phyloP scores from a whole-genome alignment of 2,113 vertebrate genomes.

The Heloderma charlesbogerti region DNA sequence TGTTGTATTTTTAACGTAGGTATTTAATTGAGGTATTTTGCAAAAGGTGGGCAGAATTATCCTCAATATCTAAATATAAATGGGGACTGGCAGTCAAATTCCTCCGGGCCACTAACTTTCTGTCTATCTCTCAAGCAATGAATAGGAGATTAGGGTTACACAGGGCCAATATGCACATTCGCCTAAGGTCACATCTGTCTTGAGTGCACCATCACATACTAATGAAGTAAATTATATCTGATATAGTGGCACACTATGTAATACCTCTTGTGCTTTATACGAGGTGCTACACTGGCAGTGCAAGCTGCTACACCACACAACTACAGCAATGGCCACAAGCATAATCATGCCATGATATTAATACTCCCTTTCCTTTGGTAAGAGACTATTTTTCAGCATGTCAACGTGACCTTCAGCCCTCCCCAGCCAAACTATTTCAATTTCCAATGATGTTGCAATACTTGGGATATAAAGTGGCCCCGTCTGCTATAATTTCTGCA shows the following conservation, averaged over 20 bases:
- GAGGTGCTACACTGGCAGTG: neutral
- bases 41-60: neutral
- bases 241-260: neutral
- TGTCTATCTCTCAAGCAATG: neutral
- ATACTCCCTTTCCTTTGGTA: neutral
- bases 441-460: neutral
- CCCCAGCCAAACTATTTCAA: neutral
- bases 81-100: neutral
- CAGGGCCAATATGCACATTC: too few relatives aligned
- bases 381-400: neutral
- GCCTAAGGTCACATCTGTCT: neutral
- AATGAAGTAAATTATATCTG: neutral
- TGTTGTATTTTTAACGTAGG: neutral
- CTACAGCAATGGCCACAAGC: neutral
- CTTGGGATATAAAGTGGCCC: neutral
- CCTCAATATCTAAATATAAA: neutral
- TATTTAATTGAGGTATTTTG: neutral
- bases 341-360: neutral
- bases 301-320: neutral
- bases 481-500: neutral
- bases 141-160: neutral
- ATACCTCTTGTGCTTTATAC: neutral
- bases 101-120: neutral
- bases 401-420: conserved; percentile 7
- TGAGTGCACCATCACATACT: neutral